Conservation (phyloP, 2,113 vertebrate genomes). For the Electrona antarctica region DNA sequence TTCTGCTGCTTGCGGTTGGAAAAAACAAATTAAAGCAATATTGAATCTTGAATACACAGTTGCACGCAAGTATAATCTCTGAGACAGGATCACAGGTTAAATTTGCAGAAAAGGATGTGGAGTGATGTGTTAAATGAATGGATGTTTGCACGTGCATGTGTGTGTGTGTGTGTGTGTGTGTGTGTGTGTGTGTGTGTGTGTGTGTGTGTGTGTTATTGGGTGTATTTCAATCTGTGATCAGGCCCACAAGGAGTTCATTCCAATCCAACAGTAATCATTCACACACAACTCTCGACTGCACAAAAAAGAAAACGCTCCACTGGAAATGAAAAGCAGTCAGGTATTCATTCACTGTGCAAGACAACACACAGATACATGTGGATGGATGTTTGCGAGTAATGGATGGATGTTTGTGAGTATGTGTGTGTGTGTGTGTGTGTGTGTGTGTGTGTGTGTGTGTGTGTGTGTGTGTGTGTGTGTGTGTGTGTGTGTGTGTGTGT, state of each 20-base stretch:
- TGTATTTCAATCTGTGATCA: conserved; percentile 8
- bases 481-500: conserved; percentile 22
- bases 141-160: neutral
- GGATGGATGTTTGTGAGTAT: neutral
- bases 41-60: too few relatives aligned
- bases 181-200: neutral
- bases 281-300: conserved; percentile 27
- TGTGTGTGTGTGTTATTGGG: neutral
- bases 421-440: conserved; percentile 2
- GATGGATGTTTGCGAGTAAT: neutral
- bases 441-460: neutral
- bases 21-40: too few relatives aligned
- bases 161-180: neutral
- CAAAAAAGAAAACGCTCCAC: conserved; percentile 15
- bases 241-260: conserved; percentile 14
- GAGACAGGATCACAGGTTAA: neutral
- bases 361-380: conserved; percentile 22
- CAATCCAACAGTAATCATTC: conserved; percentile 47
- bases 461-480: conserved; percentile 17
- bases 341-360: conserved; percentile 44
- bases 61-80: neutral
- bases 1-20: too few relatives aligned
- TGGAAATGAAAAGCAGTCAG: conserved; percentile 42
- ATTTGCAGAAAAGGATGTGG: neutral
- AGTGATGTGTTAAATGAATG: neutral